Base-by-base conservation (phyloP, 2,888 invertebrate species). In the Acleris holmiana region DNA sequence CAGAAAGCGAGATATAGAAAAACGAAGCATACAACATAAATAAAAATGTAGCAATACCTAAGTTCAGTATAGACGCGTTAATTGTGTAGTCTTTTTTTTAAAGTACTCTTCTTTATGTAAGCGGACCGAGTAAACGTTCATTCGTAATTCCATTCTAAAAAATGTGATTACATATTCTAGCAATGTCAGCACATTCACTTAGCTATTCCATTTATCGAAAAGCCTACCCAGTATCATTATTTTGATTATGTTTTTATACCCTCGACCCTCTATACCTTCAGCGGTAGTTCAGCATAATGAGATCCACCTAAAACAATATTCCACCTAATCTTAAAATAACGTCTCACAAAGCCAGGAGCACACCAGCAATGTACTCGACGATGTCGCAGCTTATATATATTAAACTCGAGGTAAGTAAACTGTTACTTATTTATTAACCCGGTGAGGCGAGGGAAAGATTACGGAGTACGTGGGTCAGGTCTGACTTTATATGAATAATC, bases 401-500 rank as follows among this genome's bases (percentile, higher is more conserved):
- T 59, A 23, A 59, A 59, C 40, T 62, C 50, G 50, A 50, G 46
- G 50, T 56, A 50, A 47, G 53, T 63, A 58, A 58, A 58, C 53
- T 40, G 23, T 29, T 40, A 44, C 50, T 57, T 63, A 63, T 56
- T 62, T 63, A 64, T 73, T 72, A 71, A 59, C 58, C 48, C 60
- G 59, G 66, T 54, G 44, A 41, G 62, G 44, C 61, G 44, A 41
- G 62, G 44, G 63, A 58, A 67, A 56, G 67, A 61, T 57, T 67
- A 61, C 66, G 57, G 51, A 61, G 62, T 25, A 46, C 50, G 56
- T 25, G 59, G 59, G 53, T 19, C 49, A 63, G 29, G 59, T 17
- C 59, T 62, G 68, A 69, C 67, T 68, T 66, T 70, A 59, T 65
- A 71, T 68, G 69, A 69, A 68, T 74, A 67, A 71, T 68, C 68